Percentiles rank a stretch among this genome's conserved stretches.
These are phyloP conservation scores for Odontocerum albicorne DNA, from an alignment of 2,888 invertebrate species.

Conservation along the genomic window DNA sequence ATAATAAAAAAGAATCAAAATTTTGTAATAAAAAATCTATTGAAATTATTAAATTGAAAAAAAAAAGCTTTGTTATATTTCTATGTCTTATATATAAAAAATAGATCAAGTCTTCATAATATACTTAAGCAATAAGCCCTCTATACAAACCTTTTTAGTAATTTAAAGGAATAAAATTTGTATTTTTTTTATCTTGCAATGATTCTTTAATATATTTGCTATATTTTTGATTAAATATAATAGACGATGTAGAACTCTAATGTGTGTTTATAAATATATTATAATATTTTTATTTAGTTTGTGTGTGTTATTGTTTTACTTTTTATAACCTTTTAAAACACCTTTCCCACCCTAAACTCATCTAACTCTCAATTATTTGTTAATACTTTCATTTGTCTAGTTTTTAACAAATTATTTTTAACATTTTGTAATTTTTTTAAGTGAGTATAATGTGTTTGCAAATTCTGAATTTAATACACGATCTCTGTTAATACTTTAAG, in stretches of 20 bases:
- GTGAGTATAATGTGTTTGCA: too few species aligned
- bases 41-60: too few species aligned
- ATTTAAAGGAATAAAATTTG: constrained; percentile 20
- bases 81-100: too few species aligned
- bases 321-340: constrained; percentile 17
- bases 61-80: too few species aligned
- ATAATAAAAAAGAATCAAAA: not conserved
- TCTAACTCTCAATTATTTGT: too few species aligned
- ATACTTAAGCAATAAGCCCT: constrained; percentile 31
- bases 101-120: constrained; percentile 1
- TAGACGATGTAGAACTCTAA: constrained; percentile 41
- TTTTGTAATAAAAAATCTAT: too few species aligned
- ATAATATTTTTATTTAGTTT: constrained; percentile 58
- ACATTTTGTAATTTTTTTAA: too few species aligned
- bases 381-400: too few species aligned
- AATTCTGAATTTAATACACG: too few species aligned
- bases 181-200: constrained; percentile 29
- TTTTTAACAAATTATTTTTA: too few species aligned
- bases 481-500: too few species aligned
- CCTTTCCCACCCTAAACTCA: not conserved
- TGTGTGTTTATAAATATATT: constrained; percentile 61
- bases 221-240: constrained; percentile 31
- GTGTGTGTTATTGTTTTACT: constrained; percentile 49
- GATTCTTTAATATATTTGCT: constrained; percentile 33
- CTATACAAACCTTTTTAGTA: constrained; percentile 25